Evolutionary conservation across 2,113 vertebrate genomes (phyloP), one percentile per base, ranked within the genome.

Genomic region (Neoarius graeffei): DNA sequence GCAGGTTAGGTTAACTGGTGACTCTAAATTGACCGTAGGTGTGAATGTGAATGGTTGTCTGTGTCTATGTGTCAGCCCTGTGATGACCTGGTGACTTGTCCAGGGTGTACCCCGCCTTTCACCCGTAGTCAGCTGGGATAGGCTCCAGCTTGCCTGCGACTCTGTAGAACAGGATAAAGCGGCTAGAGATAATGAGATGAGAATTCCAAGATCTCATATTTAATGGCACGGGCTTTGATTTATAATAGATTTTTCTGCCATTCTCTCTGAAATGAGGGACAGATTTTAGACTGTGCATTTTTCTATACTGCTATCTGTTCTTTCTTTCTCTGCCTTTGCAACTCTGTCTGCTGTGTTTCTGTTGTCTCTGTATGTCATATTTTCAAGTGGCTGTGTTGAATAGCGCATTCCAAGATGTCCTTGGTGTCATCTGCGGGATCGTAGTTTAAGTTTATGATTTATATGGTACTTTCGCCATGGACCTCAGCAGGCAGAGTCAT

Each of bases 381-480:
- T 88, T 69, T 74, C 15, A 59, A 66, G 27, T 35, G 30, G 57
- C 20, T 52, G 20, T 88, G 76, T 85, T 79, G 69, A 66, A 69
- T 67, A 25, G 7, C 73, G n/a, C 66, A 54, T 52, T 23, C 3
- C 52, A 59, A 52, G 15, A 15, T 86, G 71, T 87, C 88, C 85
- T 87, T 84, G 81, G 35, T 83, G 50, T 71, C 52, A 30, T 76
- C 57, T 54, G 6, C 23, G 42, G 48, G 7, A n/a, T 52, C 27
- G 52, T 74, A 48, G 71, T 66, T 82, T 81, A 71, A 62, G 23
- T 83, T 48, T 80, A 35, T 86, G 81, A 84, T 89, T 89, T 77
- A 83, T 54, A 9, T 9, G 48, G 19, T 48, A 42, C 35, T 48
- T 69, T 69, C 5, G 5, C 5, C 1, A 4, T 23, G 2, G 19